Base-by-base conservation (phyloP, 2,113 vertebrate genomes). In the Cavia porcellus region DNA sequence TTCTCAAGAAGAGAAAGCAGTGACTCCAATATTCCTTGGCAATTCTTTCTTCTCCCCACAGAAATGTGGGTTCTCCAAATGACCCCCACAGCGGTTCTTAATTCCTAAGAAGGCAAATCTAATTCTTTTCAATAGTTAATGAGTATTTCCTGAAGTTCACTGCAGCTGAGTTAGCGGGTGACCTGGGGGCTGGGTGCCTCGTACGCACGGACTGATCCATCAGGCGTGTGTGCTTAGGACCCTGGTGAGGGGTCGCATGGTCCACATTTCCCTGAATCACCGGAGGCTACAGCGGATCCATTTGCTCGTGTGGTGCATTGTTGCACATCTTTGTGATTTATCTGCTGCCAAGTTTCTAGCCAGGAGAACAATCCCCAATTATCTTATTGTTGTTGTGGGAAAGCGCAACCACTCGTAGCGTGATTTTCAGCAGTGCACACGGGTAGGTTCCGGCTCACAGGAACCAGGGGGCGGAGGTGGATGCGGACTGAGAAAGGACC, bases 51-150 rank as follows among this genome's bases (percentile, higher is more conserved):
- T 84, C 61, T 82, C 55, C 85, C 55, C 12, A 59, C 80, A 95
- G 55, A 88, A 97, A 75, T 86, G 24, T 77, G 74, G 45, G 30
- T 77, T 77, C 47, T 50, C 25, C 42, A 47, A 80, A 83, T 47
- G 66, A 91, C 32, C 35, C 74, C 32, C 82, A 35, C 57, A 88
- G 85, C 13, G 13, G 62, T 90, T 77, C 55, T 42, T 92, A 70
- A 95, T 95, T 88, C 81, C 35, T 64, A 94, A 94, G 84, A 86
- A 84, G 86, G 55, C 61, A 86, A 93, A 55, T 5, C 28, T 68
- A 92, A 12, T 89, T 94, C 74, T 91, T 90, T 91, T 79, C 55
- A 89, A 82, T 89, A 94, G 82, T 92, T 96, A 89, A 97, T 85
- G 61, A 86, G 38, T 62, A 7, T 95, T 74, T 93, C 59, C 75